Evolutionary conservation across 2,888 invertebrate species (phyloP).

Genomic region (Adelognathus sp.): DNA sequence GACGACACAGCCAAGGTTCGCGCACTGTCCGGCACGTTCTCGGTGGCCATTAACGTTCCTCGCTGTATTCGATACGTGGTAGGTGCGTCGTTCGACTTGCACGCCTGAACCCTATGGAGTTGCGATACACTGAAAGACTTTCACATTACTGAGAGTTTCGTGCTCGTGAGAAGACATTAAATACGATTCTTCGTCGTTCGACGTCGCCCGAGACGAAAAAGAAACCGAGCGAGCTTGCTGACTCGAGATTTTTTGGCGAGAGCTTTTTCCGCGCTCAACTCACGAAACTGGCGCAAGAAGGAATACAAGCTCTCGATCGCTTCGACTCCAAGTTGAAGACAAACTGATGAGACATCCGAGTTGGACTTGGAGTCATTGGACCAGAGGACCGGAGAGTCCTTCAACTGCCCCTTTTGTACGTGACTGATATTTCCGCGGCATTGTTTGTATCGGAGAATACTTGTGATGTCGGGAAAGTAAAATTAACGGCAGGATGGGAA

Average conservation of each 20-base stretch:
- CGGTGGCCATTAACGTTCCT: constrained; percentile 53
- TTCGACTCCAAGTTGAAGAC: no score
- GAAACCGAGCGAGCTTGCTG: constrained; percentile 43
- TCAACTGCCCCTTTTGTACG: not conserved
- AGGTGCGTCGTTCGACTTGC: not conserved
- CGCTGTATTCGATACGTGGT: not conserved
- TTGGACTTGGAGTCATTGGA: not conserved
- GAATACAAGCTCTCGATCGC: no score
- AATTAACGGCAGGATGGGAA: not conserved
- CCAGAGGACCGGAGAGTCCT: no score
- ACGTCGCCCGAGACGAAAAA: not conserved
- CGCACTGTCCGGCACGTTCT: constrained; percentile 47
- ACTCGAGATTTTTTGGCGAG: constrained; percentile 34
- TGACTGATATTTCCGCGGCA: not conserved
- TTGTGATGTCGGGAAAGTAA: not conserved
- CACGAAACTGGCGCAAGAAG: not conserved
- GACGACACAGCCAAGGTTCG: not conserved
- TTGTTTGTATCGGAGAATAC: not conserved
- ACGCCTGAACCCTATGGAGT: not conserved
- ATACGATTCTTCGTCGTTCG: constrained; percentile 29
- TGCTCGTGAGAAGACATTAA: constrained; percentile 52
- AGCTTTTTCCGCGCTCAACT: constrained; percentile 32
- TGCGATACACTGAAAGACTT: constrained; percentile 23
- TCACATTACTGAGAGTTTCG: constrained; percentile 11
- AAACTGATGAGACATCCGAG: no score